Conservation (phyloP, 2,113 vertebrate species). For the Odontophorus gujanensis region DNA sequence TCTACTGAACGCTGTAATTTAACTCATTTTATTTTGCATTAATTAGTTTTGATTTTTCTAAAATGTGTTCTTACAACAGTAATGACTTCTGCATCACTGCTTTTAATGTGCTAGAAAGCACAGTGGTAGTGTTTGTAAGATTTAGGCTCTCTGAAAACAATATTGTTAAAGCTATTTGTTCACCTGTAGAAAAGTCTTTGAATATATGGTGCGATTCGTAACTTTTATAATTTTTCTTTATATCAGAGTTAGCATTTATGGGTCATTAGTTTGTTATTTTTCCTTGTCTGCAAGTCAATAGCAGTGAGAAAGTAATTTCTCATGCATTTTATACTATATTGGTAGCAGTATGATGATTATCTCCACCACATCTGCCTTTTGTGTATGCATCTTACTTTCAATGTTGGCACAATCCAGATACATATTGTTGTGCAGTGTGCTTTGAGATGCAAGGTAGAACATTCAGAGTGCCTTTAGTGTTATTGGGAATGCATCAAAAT, state of each 20-base stretch:
- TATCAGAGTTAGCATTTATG: background rate
- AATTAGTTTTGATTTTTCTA: background rate
- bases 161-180: background rate
- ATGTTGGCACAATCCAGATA: background rate
- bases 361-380: background rate
- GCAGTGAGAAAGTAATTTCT: background rate
- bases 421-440: background rate
- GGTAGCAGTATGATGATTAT: background rate
- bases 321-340: background rate
- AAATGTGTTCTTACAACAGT: background rate
- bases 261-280: constrained; percentile 24
- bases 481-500: background rate
- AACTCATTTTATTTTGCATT: background rate
- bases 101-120: background rate
- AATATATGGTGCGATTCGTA: background rate
- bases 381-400: background rate
- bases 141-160: background rate
- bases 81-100: background rate
- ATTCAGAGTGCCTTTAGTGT: background rate
- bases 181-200: background rate
- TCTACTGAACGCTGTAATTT: background rate
- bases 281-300: background rate
- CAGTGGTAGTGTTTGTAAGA: background rate
- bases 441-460: background rate
- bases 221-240: background rate